These are phyloP conservation scores for Fragum fragum DNA, from an alignment of 2,888 invertebrate genomes.

Conservation along the genomic window DNA sequence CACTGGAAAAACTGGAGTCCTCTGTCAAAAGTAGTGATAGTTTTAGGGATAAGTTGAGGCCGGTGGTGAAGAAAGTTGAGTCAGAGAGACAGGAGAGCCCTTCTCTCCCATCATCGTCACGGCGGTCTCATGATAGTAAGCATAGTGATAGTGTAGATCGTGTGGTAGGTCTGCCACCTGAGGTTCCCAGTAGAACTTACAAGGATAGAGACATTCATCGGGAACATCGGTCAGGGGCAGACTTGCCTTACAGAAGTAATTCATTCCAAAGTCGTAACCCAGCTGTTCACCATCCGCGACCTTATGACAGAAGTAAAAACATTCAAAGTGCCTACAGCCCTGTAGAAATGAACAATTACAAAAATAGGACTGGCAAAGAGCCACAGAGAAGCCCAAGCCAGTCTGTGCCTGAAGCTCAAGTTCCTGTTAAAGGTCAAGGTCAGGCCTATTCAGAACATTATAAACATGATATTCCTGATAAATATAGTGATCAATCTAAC, in stretches of 20 bases:
- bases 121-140: constrained; percentile 8
- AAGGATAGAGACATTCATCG: constrained; percentile 26
- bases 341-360: constrained; percentile 46
- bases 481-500: constrained; percentile 47
- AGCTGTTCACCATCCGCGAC: constrained; percentile 49
- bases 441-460: constrained; percentile 24
- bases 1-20: constrained; percentile 61
- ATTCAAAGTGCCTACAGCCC: constrained; percentile 53
- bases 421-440: constrained; percentile 22
- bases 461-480: constrained; percentile 24
- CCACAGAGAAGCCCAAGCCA: constrained; percentile 50
- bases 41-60: constrained; percentile 60
- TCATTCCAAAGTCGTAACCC: constrained; percentile 57
- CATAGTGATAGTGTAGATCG: constrained; percentile 27
- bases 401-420: constrained; percentile 57
- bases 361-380: constrained; percentile 28
- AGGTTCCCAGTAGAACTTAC: constrained; percentile 58
- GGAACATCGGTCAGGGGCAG: constrained; percentile 33
- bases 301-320: constrained; percentile 51
- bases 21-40: constrained; percentile 58
- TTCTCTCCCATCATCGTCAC: neutral
- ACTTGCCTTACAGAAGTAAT: constrained; percentile 29
- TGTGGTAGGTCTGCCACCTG: constrained; percentile 46
- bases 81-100: constrained; percentile 12
- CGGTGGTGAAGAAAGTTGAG: constrained; percentile 57